Conservation (phyloP, 1,140 invertebrate species). For the Microplitis demolitor region DNA sequence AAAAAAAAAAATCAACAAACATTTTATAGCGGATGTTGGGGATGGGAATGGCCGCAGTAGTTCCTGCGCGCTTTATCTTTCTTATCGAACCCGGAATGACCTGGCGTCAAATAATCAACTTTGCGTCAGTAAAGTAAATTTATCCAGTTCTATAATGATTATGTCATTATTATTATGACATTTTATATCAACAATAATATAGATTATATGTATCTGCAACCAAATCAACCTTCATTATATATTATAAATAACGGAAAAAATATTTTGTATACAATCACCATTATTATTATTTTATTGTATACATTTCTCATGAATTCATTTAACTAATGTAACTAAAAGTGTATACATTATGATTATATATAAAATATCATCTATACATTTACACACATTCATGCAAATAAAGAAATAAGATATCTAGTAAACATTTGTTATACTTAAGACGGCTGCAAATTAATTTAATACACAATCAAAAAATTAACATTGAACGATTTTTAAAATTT, state of each 20-base stretch:
- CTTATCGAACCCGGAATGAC: slow-evolving; percentile 14
- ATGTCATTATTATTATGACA: slow-evolving; percentile 3
- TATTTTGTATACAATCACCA: too few species aligned
- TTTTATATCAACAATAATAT: too few species aligned
- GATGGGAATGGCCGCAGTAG: background rate
- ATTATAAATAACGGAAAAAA: too few species aligned
- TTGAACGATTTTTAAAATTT: too few species aligned
- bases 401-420: background rate
- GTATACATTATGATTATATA: too few species aligned
- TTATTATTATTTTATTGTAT: too few species aligned
- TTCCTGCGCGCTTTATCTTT: slow-evolving; percentile 1
- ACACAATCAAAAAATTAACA: background rate
- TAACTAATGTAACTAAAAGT: too few species aligned
- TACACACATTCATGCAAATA: background rate
- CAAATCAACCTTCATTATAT: too few species aligned
- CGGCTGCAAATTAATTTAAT: background rate
- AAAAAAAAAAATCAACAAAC: background rate
- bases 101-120: background rate
- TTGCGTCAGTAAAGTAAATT: background rate
- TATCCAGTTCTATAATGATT: slow-evolving; percentile 2
- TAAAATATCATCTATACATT: too few species aligned
- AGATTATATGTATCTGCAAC: too few species aligned
- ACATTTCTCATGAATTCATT: too few species aligned
- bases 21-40: background rate
- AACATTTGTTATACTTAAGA: background rate